Evolutionary conservation across 1,140 invertebrate species (phyloP).

Genomic region (Planococcus citri): DNA sequence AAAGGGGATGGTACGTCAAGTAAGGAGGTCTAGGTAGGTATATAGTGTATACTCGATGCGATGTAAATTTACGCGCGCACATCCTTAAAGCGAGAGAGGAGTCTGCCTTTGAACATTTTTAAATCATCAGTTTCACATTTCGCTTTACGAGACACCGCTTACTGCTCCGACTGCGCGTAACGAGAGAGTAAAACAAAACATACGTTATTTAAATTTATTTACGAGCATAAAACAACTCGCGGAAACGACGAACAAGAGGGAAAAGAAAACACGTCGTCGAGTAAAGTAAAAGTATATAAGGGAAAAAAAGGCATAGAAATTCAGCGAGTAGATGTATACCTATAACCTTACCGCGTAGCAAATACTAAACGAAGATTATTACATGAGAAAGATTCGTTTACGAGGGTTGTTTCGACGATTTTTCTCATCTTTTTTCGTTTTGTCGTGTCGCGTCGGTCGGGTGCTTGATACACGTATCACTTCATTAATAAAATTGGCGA

Average conservation of each 20-base stretch:
- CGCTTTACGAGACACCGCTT: too few relatives aligned
- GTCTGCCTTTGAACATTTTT: too few relatives aligned
- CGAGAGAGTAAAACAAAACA: neutral
- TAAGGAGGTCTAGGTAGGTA: too few relatives aligned
- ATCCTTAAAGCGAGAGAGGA: too few relatives aligned
- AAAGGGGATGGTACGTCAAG: too few relatives aligned
- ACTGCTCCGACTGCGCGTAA: neutral
- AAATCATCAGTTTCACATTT: too few relatives aligned
- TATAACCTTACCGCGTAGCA: too few relatives aligned
- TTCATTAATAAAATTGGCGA: too few relatives aligned
- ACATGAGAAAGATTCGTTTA: neutral
- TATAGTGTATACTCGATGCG: too few relatives aligned
- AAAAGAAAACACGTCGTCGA: neutral
- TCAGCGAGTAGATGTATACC: neutral
- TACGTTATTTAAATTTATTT: slow-evolving; percentile 5
- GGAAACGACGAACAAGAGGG: neutral
- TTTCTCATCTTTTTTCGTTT: neutral
- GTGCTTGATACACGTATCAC: too few relatives aligned
- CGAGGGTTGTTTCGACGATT: neutral
- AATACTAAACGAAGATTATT: neutral
- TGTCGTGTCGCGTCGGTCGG: neutral
- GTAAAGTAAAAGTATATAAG: neutral
- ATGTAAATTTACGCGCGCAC: too few relatives aligned
- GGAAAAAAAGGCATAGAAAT: neutral
- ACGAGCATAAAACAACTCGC: neutral